Base-by-base conservation (phyloP, 1,140 invertebrate genomes). In the Gryllus bimaculatus region DNA sequence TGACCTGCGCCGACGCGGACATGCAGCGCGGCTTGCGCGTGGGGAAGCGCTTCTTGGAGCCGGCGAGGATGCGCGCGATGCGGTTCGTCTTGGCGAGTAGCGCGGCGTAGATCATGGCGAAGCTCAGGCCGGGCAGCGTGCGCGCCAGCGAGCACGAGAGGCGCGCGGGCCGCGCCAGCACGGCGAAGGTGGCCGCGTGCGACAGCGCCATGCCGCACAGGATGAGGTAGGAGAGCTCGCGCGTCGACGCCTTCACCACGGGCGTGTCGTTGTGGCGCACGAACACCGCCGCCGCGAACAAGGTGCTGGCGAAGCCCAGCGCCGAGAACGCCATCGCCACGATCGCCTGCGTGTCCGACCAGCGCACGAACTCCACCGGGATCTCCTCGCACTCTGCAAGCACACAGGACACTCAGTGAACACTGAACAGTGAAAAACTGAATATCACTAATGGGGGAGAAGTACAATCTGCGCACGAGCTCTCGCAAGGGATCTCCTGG, bases 41-140 rank as follows among this genome's bases (percentile, higher is more conserved):
- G 74, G 94, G 91, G 79, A 94, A 94, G 78, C 90, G 86, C 83
- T 94, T 95, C 84, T 95, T 95, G 76, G 92, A 93, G 2, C 93
- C 93, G 13, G 94, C 93, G 54, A 96, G 87, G 82, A 96, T 95
- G 20, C 94, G 85, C 0, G 94, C 93, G 66, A 96, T 96, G 77
- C 94, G 87, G 85, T 96, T 96, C 0, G 94, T 96, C 88, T 95
- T 95, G 7, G 94, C 95, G 7, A 96, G 88, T 15, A 96, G 85
- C 8, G 94, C 91, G 0, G 93, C 92, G 84, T 95, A 96, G 80
- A 96, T 94, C 85, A 95, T 92, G 0, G 93, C 90, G 83, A 96
- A 95, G 73, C 92, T 92, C 73, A 96, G 87, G 7, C 93, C 93
- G 0, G 93, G 93, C 80, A 94, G 85, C 66, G 93, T 87, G 73